Conservation (phyloP, 2,888 invertebrate genomes). For the Lucinisca nassula region DNA sequence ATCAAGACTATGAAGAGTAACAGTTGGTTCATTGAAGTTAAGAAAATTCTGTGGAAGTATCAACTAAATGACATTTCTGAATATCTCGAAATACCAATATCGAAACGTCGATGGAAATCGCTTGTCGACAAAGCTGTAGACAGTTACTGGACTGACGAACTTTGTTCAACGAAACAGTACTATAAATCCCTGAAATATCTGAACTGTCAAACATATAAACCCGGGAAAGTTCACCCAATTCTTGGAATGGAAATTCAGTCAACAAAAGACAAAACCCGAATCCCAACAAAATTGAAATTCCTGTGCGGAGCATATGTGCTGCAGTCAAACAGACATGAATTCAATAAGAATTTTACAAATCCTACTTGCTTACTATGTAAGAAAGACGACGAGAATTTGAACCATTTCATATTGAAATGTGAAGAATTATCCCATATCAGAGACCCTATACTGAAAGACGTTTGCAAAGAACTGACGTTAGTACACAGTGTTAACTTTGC, state of each 20-base stretch:
- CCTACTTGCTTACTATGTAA: not conserved
- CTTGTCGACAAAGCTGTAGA: not conserved
- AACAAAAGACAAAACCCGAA: not conserved
- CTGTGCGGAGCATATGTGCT: not conserved
- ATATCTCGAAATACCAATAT: not conserved
- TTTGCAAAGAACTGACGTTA: not conserved
- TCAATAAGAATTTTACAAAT: not conserved
- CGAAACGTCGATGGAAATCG: constrained; percentile 2
- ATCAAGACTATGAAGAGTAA: not conserved
- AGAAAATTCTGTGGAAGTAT: not conserved
- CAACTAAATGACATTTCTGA: not conserved
- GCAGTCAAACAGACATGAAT: not conserved
- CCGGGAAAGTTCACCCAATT: not conserved
- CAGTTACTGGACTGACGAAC: not conserved
- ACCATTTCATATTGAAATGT: not conserved
- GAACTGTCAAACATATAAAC: not conserved
- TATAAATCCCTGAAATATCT: not conserved
- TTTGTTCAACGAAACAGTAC: not conserved
- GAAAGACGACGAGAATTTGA: not conserved
- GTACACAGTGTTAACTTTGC: not conserved
- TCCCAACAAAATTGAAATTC: not conserved
- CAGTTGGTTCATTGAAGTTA: constrained; percentile 34
- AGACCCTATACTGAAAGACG: not conserved
- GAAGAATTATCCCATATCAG: not conserved
- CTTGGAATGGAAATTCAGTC: not conserved